phyloP scores from a whole-genome alignment of 2,113 vertebrate species.

The Fukomys damarensis region DNA sequence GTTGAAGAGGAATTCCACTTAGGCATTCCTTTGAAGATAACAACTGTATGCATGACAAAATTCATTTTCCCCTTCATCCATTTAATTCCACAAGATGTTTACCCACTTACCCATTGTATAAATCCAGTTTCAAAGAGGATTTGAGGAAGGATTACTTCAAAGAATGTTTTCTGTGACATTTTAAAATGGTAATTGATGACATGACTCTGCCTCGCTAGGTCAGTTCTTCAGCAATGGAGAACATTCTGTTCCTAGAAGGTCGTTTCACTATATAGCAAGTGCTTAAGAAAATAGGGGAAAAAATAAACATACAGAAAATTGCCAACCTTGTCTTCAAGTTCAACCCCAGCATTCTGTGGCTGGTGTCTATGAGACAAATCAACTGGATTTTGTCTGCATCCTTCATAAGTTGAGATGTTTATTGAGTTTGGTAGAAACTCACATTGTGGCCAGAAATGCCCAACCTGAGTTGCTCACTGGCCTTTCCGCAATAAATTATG shows the following conservation, averaged over 20 bases:
- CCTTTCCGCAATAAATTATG: not conserved
- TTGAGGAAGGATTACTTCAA: constrained; percentile 66
- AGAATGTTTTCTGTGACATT: constrained; percentile 49
- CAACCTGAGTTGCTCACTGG: not conserved
- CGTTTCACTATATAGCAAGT: constrained; percentile 49
- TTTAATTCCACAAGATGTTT: constrained; percentile 57
- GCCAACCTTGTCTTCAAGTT: constrained; percentile 37
- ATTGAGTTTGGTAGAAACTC: constrained; percentile 28
- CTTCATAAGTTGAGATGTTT: constrained; percentile 45
- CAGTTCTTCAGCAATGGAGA: not conserved
- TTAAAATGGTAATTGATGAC: constrained; percentile 54
- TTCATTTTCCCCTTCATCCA: constrained; percentile 45
- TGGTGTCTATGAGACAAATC: not conserved
- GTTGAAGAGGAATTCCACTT: not conserved
- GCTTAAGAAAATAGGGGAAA: constrained; percentile 45
- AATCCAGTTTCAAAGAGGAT: constrained; percentile 60
- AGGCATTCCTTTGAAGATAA: constrained; percentile 62
- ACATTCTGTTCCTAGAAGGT: constrained; percentile 42
- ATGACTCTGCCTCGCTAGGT: constrained; percentile 35
- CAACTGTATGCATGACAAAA: not conserved
- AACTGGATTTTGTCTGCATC: constrained; percentile 14
- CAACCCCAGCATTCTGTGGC: constrained; percentile 18
- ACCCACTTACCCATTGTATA: not conserved
- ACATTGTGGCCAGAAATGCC: not conserved
- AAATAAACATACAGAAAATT: constrained; percentile 52